Conservation (phyloP, 2,888 invertebrate species). For the Camptogramma bilineatum region DNA sequence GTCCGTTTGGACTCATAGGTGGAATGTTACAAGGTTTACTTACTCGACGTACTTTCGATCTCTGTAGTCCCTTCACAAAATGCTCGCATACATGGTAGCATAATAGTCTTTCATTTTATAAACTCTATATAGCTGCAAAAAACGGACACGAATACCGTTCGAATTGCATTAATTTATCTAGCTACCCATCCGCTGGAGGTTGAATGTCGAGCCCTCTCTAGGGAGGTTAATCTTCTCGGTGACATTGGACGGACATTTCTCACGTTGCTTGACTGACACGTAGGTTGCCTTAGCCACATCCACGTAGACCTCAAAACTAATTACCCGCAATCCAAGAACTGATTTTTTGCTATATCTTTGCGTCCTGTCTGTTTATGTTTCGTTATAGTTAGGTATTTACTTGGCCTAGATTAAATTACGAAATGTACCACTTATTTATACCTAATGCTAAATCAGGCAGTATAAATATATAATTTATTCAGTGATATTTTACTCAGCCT, state of each 20-base stretch:
- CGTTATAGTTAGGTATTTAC: slow-evolving; percentile 53
- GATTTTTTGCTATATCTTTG: slow-evolving; percentile 47
- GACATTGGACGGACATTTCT: slow-evolving; percentile 63
- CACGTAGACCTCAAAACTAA: slow-evolving; percentile 45
- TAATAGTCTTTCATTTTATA: not conserved
- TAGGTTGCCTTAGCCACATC: slow-evolving; percentile 55
- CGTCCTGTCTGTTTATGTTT: slow-evolving; percentile 50
- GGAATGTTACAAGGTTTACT: slow-evolving; percentile 30
- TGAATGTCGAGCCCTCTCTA: slow-evolving; percentile 53
- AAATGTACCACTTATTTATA: slow-evolving; percentile 47
- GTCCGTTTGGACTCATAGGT: slow-evolving; percentile 30
- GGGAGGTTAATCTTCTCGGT: slow-evolving; percentile 60
- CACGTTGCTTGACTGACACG: slow-evolving; percentile 59
- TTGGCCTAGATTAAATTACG: slow-evolving; percentile 63
- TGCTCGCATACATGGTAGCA: not conserved
- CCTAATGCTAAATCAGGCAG: slow-evolving; percentile 9
- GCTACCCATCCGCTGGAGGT: slow-evolving; percentile 46
- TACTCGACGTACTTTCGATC: slow-evolving; percentile 15
- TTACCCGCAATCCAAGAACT: slow-evolving; percentile 24
- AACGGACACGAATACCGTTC: slow-evolving; percentile 1
- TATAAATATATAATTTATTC: slow-evolving; percentile 16
- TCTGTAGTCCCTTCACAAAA: not conserved
- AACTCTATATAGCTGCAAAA: not conserved
- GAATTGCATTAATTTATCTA: slow-evolving; percentile 48
- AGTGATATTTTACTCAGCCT: not conserved